Percentiles rank a stretch among this genome's conserved stretches.
phyloP scores from a whole-genome alignment of 2,797 vertebrate genomes.

The Peromyscus eremicus region DNA sequence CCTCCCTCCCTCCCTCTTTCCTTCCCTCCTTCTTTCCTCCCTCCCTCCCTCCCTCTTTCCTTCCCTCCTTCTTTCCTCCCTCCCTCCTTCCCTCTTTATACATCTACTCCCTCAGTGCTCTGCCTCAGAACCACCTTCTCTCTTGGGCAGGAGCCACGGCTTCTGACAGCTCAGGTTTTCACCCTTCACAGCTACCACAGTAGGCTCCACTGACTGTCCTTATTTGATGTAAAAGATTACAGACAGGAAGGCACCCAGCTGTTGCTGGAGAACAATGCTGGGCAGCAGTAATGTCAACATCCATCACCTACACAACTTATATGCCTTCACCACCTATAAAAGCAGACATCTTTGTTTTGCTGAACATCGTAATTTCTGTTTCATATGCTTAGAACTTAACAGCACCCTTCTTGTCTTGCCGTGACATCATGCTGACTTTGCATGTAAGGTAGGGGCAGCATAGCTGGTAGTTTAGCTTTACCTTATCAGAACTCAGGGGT shows the following conservation, averaged over 20 bases:
- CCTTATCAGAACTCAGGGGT: not conserved
- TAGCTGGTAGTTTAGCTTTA: not conserved
- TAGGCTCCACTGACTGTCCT: constrained; percentile 9
- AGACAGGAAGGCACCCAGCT: not conserved
- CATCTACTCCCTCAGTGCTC: not conserved
- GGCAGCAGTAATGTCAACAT: not conserved
- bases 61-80: not conserved
- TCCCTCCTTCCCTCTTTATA: not conserved
- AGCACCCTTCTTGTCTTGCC: not conserved
- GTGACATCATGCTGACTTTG: not conserved
- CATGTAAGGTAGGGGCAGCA: not conserved
- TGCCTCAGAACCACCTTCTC: not conserved
- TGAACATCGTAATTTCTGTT: not conserved
- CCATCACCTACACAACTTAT: not conserved
- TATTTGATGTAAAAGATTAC: not conserved
- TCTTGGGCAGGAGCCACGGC: not conserved
- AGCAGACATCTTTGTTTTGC: not conserved
- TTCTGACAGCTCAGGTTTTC: constrained; percentile 6
- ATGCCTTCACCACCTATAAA: not conserved
- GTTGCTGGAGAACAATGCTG: not conserved
- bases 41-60: not conserved
- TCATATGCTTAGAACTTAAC: not conserved
- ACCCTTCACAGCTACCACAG: not conserved
- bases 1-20: not conserved
- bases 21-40: not conserved